Evolutionary conservation across 2,113 vertebrate genomes (phyloP), one percentile per base, ranked within the genome.

Genomic region (Globicephala melas): DNA sequence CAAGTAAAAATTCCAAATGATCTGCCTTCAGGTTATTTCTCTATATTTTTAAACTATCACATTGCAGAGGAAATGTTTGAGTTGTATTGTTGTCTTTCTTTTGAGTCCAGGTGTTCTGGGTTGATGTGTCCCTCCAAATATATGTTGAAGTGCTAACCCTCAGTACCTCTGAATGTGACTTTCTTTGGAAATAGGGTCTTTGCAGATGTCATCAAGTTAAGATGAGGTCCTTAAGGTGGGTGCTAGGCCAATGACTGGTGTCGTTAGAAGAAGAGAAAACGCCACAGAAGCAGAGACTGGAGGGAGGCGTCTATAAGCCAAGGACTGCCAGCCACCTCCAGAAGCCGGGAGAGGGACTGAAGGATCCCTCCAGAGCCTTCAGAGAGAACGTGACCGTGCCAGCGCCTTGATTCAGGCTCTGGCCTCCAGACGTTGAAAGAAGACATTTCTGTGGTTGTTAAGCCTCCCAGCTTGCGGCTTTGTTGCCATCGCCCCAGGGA

Each of bases 261-360:
- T 53, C 38, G 60, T 50, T 0, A 2, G 41, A 36, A 47, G 36
- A 41, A 14, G 77, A 28, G 11, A n/a, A 21, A 53, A 44, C 8
- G 1, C 3, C 3, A 50, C 65, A 28, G 74, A 28, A 18, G 25
- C 53, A 6, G 85, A 10, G 41, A 53, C 13, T 10, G 13, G 33
- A 3, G 33, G 0, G 41, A 36, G 4, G 25, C 0, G 2, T 50
- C 65, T 20, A 36, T 0, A 0, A 26, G 26, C 74, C 9, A 28
- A 3, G 4, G 36, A 44, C 0, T 3, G 36, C 31, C 63, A 8
- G 3, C 20, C 1, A 1, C 38, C 12, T 5, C 23, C 4, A 4
- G 53, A 2, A 25, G 26, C 55, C 4, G 4, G 53, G 6, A 33
- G 53, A 65, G 18, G 55, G 41, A 0, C 2, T 6, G 47, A 10